Conservation (phyloP, 1,140 invertebrate species). For the Drosophila pachea region DNA sequence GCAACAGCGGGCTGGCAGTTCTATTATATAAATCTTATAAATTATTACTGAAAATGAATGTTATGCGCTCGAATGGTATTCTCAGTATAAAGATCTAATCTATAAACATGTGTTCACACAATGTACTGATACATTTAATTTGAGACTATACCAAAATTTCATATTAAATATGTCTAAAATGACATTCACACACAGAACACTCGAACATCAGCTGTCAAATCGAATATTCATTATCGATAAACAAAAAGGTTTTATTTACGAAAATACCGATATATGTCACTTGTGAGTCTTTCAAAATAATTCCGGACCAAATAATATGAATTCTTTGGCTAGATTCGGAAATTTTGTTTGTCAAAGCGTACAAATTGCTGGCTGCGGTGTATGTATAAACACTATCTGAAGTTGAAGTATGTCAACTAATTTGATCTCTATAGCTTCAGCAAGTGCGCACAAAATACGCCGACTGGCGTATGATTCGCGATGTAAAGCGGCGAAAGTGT, state of each 20-base stretch:
- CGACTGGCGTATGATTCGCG: constrained; percentile 88
- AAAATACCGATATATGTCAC: constrained; percentile 13
- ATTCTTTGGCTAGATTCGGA: constrained; percentile 57
- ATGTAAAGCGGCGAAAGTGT: constrained; percentile 88
- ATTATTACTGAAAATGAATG: constrained; percentile 56
- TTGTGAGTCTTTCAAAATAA: background rate
- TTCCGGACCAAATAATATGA: constrained; percentile 42
- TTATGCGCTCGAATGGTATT: background rate
- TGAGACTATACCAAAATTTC: background rate
- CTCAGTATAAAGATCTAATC: background rate
- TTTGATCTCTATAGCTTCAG: constrained; percentile 79
- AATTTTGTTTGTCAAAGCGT: constrained; percentile 61
- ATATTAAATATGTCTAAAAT: constrained; percentile 29
- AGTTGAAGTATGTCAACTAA: background rate
- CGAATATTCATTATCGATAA: background rate
- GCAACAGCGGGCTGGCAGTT: constrained; percentile 21
- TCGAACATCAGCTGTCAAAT: constrained; percentile 30
- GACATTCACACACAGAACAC: constrained; percentile 36
- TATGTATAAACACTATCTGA: constrained; percentile 37
- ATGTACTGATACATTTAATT: constrained; percentile 9
- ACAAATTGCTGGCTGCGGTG: constrained; percentile 70
- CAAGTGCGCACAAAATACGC: constrained; percentile 86
- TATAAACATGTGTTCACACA: constrained; percentile 6
- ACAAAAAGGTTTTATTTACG: background rate
- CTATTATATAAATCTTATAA: constrained; percentile 60